Percentiles rank a stretch among this genome's conserved stretches.
Evolutionary conservation across 2,888 invertebrate species (phyloP).

Genomic region (Eudemis profundana): DNA sequence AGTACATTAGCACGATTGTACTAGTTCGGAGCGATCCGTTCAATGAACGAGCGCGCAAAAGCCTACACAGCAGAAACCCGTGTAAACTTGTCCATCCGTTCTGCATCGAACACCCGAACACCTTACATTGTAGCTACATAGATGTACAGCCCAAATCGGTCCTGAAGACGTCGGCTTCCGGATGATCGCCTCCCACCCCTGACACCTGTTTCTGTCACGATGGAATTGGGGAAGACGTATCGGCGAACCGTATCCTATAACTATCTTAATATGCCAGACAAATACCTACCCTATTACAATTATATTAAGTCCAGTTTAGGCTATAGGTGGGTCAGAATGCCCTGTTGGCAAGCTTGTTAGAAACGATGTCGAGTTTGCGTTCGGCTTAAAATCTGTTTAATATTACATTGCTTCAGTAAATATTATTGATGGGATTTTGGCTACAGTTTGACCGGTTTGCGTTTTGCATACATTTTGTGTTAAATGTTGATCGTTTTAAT

Average conservation of each 20-base stretch:
- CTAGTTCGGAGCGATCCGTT: too few relatives aligned
- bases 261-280: conserved; percentile 12
- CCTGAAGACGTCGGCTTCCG: conserved; percentile 35
- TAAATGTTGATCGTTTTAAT: not conserved
- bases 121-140: not conserved
- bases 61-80: conserved; percentile 5
- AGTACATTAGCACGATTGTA: too few relatives aligned
- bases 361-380: conserved; percentile 27
- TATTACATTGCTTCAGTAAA: conserved; percentile 32
- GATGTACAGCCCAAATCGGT: conserved; percentile 15
- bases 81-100: conserved; percentile 9
- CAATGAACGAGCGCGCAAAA: too few relatives aligned
- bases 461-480: conserved; percentile 5
- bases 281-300: conserved; percentile 15
- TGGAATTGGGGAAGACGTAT: conserved; percentile 64
- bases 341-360: conserved; percentile 32
- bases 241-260: conserved; percentile 37
- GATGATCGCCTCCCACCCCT: conserved; percentile 50
- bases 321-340: too few relatives aligned
- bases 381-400: conserved; percentile 39
- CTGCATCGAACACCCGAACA: conserved; percentile 7
- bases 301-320: not conserved
- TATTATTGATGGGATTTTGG: conserved; percentile 23
- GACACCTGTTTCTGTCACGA: conserved; percentile 69
- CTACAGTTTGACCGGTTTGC: conserved; percentile 2